Evolutionary conservation across 2,113 vertebrate species (phyloP).

Genomic region (Scomber scombrus): DNA sequence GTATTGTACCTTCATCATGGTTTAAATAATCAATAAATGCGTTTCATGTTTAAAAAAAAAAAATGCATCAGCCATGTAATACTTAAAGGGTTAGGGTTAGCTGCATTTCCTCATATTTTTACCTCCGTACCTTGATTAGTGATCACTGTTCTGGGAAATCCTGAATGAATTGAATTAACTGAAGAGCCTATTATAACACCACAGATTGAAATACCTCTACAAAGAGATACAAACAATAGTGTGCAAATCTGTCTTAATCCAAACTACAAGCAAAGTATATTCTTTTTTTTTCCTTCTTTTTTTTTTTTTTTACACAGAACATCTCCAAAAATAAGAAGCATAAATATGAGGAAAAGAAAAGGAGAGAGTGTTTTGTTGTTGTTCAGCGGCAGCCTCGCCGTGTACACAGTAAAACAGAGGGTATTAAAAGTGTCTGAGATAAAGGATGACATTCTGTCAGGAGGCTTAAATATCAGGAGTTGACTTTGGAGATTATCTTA

Average conservation of each 20-base stretch:
- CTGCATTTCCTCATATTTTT: neutral
- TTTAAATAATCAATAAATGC: too few relatives aligned
- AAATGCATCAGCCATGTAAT: too few relatives aligned
- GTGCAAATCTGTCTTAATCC: neutral
- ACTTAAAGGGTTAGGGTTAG: too few relatives aligned
- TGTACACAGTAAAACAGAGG: constrained; percentile 35
- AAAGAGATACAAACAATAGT: neutral
- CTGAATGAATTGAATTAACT: neutral
- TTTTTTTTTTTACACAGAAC: neutral
- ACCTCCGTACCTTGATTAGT: neutral
- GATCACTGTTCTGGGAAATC: neutral
- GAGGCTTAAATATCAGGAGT: constrained; percentile 59
- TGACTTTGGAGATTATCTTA: constrained; percentile 70
- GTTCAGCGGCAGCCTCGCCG: neutral
- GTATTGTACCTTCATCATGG: too few relatives aligned
- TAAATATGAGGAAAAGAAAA: neutral
- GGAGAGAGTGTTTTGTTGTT: neutral
- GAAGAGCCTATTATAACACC: neutral
- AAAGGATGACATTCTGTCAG: constrained; percentile 52
- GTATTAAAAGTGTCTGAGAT: constrained; percentile 48
- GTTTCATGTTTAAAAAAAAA: too few relatives aligned
- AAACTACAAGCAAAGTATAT: neutral
- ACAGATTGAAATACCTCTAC: neutral
- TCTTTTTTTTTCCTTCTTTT: neutral
- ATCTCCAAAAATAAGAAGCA: neutral